Percentiles rank a stretch among this genome's conserved stretches.
These are phyloP conservation scores for Notolabrus celidotus DNA, from an alignment of 2,797 vertebrate species.

Conservation along the genomic window DNA sequence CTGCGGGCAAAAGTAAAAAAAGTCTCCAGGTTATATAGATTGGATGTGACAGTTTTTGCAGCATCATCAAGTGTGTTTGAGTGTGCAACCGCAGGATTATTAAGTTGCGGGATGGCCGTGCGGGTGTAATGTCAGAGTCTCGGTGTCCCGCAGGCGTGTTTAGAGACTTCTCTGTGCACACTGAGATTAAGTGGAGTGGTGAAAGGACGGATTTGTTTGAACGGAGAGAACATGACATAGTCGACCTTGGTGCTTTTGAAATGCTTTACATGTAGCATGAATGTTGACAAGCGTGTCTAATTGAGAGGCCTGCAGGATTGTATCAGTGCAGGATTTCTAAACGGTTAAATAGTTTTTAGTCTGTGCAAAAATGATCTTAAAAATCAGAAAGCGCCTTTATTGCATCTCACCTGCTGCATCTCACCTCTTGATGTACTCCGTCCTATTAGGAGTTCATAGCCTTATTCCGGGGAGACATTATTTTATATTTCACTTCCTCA, in stretches of 20 bases:
- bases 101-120: conserved; percentile 52
- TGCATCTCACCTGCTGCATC: conserved; percentile 29
- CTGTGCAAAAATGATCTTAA: conserved; percentile 6
- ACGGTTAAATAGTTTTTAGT: not conserved
- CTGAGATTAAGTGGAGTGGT: conserved; percentile 64
- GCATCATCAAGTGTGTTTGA: conserved; percentile 15
- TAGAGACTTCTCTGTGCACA: conserved; percentile 42
- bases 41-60: conserved; percentile 47
- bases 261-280: conserved; percentile 49
- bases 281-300: conserved; percentile 65
- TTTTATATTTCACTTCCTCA: conserved; percentile 57
- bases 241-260: conserved; percentile 57
- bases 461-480: conserved; percentile 46
- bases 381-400: not conserved
- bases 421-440: conserved; percentile 6
- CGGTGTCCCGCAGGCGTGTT: conserved; percentile 61
- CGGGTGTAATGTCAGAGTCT: conserved; percentile 52
- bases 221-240: conserved; percentile 58
- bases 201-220: conserved; percentile 71
- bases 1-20: conserved; percentile 43
- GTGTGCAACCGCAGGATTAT: conserved; percentile 62
- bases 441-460: conserved; percentile 47
- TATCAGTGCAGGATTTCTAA: conserved; percentile 6
- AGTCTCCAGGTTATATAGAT: conserved; percentile 49
- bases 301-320: conserved; percentile 27